Evolutionary conservation across 2,888 invertebrate genomes (phyloP).

Genomic region (Monopis laevigella): DNA sequence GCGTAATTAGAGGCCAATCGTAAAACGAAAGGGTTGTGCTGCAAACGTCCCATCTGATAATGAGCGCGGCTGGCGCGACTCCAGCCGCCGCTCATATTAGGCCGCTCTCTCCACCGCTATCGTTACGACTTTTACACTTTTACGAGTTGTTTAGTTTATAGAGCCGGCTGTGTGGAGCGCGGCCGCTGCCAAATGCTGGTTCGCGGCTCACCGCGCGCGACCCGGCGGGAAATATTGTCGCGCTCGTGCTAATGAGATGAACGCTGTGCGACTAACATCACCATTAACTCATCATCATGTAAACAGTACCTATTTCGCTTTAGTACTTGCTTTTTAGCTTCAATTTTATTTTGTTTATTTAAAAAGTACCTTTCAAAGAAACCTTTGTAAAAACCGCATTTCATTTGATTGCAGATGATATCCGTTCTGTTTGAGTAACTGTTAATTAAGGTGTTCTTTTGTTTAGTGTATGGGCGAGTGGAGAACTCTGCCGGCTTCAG

Average conservation of each 20-base stretch:
- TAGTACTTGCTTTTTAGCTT: too few relatives aligned
- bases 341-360: too few relatives aligned
- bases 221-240: constrained; percentile 43
- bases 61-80: constrained; percentile 60
- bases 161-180: constrained; percentile 42
- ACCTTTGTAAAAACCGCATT: too few relatives aligned
- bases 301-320: constrained; percentile 28
- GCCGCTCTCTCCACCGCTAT: constrained; percentile 49
- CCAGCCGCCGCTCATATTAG: constrained; percentile 62
- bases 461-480: constrained; percentile 66
- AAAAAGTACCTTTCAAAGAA: too few relatives aligned
- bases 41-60: constrained; percentile 63
- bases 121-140: constrained; percentile 67
- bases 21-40: constrained; percentile 63
- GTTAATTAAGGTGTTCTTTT: constrained; percentile 67
- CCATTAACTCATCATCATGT: too few relatives aligned
- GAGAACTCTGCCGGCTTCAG: constrained; percentile 55
- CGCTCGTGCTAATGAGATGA: constrained; percentile 58
- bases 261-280: constrained; percentile 48
- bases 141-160: constrained; percentile 65
- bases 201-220: constrained; percentile 60
- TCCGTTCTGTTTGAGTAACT: constrained; percentile 60
- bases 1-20: constrained; percentile 65
- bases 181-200: constrained; percentile 62
- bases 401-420: constrained; percentile 46